A percentile compares a stretch with the other conserved stretches of the same genome.
These are phyloP conservation scores for Drosophila funebris DNA, from an alignment of 1,140 invertebrate species.

Conservation along the genomic window DNA sequence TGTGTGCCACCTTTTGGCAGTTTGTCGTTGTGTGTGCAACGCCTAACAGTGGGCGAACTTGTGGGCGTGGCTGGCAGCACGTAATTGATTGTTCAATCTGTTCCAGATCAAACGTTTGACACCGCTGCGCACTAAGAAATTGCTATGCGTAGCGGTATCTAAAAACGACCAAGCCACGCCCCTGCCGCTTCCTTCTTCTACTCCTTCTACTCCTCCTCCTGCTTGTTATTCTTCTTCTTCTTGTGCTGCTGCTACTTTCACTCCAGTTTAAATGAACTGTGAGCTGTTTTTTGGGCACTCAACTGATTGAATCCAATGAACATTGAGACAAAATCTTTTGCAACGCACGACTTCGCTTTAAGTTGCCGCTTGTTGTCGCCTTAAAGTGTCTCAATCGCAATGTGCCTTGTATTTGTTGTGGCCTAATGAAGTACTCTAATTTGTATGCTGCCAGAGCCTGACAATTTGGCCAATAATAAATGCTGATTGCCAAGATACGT, in stretches of 20 bases:
- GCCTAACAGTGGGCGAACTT: constrained; percentile 1
- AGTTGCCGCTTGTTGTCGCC: constrained; percentile 2
- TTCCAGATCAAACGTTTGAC: constrained; percentile 72
- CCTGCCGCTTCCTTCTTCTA: neutral
- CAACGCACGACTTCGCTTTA: constrained; percentile 42
- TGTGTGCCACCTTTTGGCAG: constrained; percentile 21
- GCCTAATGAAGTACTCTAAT: constrained; percentile 43
- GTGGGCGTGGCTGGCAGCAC: constrained; percentile 70
- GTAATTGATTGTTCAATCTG: constrained; percentile 82
- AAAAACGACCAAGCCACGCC: constrained; percentile 48
- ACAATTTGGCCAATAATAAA: neutral
- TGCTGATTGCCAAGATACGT: constrained; percentile 38
- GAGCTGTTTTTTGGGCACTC: constrained; percentile 66
- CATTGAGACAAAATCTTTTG: constrained; percentile 17
- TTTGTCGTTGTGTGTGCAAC: constrained; percentile 31
- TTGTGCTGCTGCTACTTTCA: neutral
- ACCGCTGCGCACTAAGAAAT: constrained; percentile 50
- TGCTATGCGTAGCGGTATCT: constrained; percentile 63
- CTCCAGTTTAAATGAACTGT: constrained; percentile 66
- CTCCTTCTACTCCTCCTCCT: neutral
- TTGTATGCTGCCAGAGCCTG: constrained; percentile 30
- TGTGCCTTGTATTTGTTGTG: constrained; percentile 41
- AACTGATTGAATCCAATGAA: constrained; percentile 54
- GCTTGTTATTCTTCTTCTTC: neutral
- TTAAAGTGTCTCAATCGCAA: constrained; percentile 26